phyloP scores from a whole-genome alignment of 2,113 vertebrate species.

The Pipa parva region DNA sequence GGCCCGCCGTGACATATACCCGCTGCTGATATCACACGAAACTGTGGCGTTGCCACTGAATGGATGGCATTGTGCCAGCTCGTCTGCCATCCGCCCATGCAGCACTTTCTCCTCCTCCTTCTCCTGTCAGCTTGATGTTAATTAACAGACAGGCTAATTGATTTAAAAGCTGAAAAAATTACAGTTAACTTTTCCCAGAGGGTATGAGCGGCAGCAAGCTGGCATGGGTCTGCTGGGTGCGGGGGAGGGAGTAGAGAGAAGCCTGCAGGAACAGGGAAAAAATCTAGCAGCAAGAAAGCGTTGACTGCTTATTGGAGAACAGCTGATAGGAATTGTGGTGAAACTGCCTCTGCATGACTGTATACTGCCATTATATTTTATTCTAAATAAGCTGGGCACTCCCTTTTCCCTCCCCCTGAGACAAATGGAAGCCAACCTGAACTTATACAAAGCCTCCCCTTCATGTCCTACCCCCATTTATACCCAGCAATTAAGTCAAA shows the following conservation, averaged over 20 bases:
- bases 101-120: conserved; percentile 73
- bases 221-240: conserved; percentile 51
- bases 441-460: conserved; percentile 38
- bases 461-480: conserved; percentile 35
- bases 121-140: conserved; percentile 89
- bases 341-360: conserved; percentile 49
- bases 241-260: conserved; percentile 51
- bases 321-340: conserved; percentile 57
- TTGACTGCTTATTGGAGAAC: conserved; percentile 61
- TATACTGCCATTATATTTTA: conserved; percentile 55
- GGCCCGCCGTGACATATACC: conserved; percentile 79
- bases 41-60: conserved; percentile 93
- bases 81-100: conserved; percentile 93
- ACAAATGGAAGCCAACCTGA: conserved; percentile 32
- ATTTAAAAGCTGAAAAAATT: conserved; percentile 89
- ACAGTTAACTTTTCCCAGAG: conserved; percentile 73
- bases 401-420: conserved; percentile 46
- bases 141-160: conserved; percentile 97
- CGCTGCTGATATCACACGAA: conserved; percentile 75
- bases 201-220: conserved; percentile 54
- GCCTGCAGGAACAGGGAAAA: conserved; percentile 52
- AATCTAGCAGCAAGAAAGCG: conserved; percentile 49
- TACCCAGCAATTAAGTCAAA: conserved; percentile 39
- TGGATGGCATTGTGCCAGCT: conserved; percentile 99
- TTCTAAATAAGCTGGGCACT: conserved; percentile 57